Percentiles rank a stretch among this genome's conserved stretches.
These are phyloP conservation scores for Phoebastria nigripes DNA, from an alignment of 2,797 vertebrate species.

Conservation along the genomic window DNA sequence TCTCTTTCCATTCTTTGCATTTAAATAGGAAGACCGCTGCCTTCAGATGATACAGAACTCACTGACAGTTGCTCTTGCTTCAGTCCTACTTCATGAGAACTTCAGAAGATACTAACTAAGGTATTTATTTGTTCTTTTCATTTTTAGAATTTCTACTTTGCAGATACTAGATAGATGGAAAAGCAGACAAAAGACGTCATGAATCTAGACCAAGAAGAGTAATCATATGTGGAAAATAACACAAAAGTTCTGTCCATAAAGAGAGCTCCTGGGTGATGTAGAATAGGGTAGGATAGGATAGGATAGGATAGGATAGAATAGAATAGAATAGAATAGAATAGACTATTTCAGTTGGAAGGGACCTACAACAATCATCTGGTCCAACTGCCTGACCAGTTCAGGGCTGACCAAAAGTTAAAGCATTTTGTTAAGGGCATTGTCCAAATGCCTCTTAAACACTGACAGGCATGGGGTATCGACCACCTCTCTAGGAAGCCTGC, in stretches of 20 bases:
- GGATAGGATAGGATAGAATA: too few species aligned
- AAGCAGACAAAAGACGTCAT: not conserved
- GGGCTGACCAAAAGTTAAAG: not conserved
- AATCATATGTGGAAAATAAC: not conserved
- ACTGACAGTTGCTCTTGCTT: not conserved
- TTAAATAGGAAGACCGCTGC: constrained; percentile 20
- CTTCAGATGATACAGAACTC: constrained; percentile 42
- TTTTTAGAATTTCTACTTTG: not conserved
- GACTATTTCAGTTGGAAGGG: not conserved
- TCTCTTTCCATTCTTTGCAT: not conserved
- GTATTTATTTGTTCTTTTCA: constrained; percentile 36
- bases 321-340: not conserved
- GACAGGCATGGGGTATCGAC: not conserved
- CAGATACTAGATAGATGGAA: not conserved
- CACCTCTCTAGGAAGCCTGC: not conserved
- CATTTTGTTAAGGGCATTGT: not conserved
- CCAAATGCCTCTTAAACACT: not conserved
- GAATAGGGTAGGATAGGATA: not conserved
- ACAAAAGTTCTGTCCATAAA: not conserved
- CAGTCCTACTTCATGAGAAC: constrained; percentile 41
- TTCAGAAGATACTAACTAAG: constrained; percentile 48
- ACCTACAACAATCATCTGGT: not conserved
- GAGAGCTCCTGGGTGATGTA: not conserved
- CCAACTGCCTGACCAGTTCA: not conserved
- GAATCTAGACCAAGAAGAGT: not conserved